Base-by-base conservation (phyloP, 2,888 invertebrate genomes). In the Chaetogeoica ovagalla region DNA sequence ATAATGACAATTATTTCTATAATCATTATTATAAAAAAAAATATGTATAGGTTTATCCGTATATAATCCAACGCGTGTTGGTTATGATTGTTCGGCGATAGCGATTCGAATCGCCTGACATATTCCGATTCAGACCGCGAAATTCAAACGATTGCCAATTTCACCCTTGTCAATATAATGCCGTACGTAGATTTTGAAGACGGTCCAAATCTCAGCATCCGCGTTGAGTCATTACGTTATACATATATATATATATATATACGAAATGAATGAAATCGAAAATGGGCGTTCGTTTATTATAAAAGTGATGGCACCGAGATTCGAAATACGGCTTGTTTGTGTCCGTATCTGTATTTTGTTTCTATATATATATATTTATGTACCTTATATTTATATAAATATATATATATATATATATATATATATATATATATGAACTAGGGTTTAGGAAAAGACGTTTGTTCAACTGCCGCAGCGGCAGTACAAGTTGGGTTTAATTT, bases 161-260 rank as follows among this genome's bases (percentile, higher is more conserved):
- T 23, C 39, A 57, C 74, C 57, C 65, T 66, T 57, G 74, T 74
- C 74, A 66, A 74, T 66, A 37, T 7, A 21, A 65, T 57, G 74
- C 52, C 65, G 19, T 66, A 4, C n/a, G 48, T 48, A 48, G 48
- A 57, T 21, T 66, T 57, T 66, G 74, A 74, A 66, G 74, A 66
- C 74, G 74, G 74, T 66, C 39, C 39, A 66, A 74, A 65, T 55
- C 65, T 43, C 37, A 8, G 7, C 57, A 15, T 19, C n/a, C 43
- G 30, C 30, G 19, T 52, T 15, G 21, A 55, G 74, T 65, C 39
- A 37, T 48, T 13, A 48, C 3, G 48, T 4, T 30, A 30, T 30
- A 30, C 4, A 30, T 30, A 30, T 30, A 30, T 30, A 30, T 30
- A 30, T 30, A 30, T 30, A 30, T 30, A 30, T 30, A 30, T 30